Evolutionary conservation across 2,888 invertebrate genomes (phyloP).

Genomic region (Trichopria drosophilae): DNA sequence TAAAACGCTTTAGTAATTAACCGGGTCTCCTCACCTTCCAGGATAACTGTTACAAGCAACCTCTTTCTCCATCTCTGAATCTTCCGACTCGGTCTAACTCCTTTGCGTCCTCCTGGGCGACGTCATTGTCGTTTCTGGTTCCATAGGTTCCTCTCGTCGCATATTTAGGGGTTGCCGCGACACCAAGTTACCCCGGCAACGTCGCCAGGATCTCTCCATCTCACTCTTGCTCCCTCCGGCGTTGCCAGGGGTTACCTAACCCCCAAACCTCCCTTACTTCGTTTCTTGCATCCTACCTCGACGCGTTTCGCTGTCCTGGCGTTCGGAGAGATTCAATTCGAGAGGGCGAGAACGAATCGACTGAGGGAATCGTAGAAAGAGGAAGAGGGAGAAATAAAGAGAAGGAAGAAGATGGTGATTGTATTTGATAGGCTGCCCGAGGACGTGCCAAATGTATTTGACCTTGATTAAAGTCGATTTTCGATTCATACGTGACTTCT

Average conservation of each 20-base stretch:
- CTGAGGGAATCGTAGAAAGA: constrained; percentile 21
- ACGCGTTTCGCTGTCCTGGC: constrained; percentile 18
- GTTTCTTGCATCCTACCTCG: constrained; percentile 16
- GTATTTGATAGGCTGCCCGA: constrained; percentile 14
- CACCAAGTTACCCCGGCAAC: constrained; percentile 50
- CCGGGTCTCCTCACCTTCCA: constrained; percentile 57
- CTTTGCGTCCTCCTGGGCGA: too few species aligned
- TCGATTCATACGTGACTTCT: constrained; percentile 13
- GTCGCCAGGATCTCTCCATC: constrained; percentile 44
- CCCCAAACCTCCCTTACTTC: constrained; percentile 16
- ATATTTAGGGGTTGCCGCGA: constrained; percentile 46
- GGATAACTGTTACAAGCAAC: constrained; percentile 51
- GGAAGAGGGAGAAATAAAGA: constrained; percentile 13
- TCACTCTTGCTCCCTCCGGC: too few species aligned
- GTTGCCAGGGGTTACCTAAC: constrained; percentile 55
- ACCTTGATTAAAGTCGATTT: constrained; percentile 37
- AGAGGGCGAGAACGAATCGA: constrained; percentile 12
- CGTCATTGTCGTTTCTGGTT: constrained; percentile 21
- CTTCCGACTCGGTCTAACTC: too few species aligned
- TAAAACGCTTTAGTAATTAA: constrained; percentile 60
- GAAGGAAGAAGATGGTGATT: constrained; percentile 8
- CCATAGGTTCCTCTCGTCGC: constrained; percentile 36
- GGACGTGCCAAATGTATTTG: constrained; percentile 28
- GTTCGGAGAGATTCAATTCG: constrained; percentile 14
- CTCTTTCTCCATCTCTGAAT: constrained; percentile 32